A percentile compares a stretch with the other conserved stretches of the same genome.
Conservation (phyloP, 23 tunicate genomes). For the Ciona savignyi region DNA sequence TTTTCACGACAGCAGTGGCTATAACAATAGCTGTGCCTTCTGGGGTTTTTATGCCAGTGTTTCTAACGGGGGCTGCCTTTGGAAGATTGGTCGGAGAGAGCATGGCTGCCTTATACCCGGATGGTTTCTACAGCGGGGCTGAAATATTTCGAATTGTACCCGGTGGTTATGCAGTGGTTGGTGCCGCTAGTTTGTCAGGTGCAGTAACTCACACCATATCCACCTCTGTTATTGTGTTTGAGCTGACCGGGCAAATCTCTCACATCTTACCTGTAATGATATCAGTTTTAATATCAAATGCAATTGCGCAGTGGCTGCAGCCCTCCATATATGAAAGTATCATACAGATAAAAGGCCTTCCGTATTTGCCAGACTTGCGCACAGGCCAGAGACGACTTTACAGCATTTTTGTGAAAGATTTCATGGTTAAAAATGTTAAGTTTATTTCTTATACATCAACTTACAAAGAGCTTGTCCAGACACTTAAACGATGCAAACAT, state of each 20-base stretch:
- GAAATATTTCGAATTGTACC: slow-evolving; percentile 60
- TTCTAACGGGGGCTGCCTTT: slow-evolving; percentile 88
- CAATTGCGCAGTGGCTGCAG: slow-evolving; percentile 72
- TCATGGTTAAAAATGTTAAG: slow-evolving; percentile 59
- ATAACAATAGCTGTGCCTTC: slow-evolving; percentile 75
- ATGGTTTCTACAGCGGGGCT: slow-evolving; percentile 52
- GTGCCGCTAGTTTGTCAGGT: slow-evolving; percentile 87
- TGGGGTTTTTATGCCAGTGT: slow-evolving; percentile 89
- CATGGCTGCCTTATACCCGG: slow-evolving; percentile 68
- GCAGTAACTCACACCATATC: slow-evolving; percentile 93
- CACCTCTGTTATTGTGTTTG: slow-evolving; percentile 89
- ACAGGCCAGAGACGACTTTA: slow-evolving; percentile 38
- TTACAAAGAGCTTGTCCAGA: slow-evolving; percentile 12
- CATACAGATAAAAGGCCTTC: slow-evolving; percentile 64
- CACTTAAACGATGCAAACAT: slow-evolving; percentile 2
- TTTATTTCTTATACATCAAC: slow-evolving; percentile 45
- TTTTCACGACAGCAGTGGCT: slow-evolving; percentile 72
- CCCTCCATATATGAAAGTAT: slow-evolving; percentile 88
- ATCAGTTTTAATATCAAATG: slow-evolving; percentile 87
- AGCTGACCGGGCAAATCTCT: slow-evolving; percentile 86
- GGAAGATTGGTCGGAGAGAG: slow-evolving; percentile 88
- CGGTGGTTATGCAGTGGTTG: slow-evolving; percentile 95
- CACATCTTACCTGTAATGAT: slow-evolving; percentile 87
- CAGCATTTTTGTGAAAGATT: slow-evolving; percentile 41
- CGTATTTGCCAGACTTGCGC: slow-evolving; percentile 69